phyloP scores from a whole-genome alignment of 2,797 vertebrate species.

The Mormyrops boulengeri region DNA sequence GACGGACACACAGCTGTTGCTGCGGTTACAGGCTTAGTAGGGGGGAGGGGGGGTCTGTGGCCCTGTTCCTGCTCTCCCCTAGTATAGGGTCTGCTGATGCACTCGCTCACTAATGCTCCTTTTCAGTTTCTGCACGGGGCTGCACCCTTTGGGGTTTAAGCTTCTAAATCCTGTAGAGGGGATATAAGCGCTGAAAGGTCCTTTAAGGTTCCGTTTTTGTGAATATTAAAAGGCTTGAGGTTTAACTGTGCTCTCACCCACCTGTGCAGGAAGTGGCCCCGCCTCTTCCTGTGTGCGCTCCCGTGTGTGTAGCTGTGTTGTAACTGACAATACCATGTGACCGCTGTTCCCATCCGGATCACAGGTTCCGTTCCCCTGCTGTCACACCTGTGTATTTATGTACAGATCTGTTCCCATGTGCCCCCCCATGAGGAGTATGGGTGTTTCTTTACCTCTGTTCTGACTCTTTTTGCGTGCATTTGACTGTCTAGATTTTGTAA shows the following conservation, averaged over 20 bases:
- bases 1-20: background rate
- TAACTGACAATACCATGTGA: background rate
- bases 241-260: background rate
- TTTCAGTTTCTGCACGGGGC: background rate
- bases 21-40: background rate
- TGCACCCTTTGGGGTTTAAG: too few species aligned
- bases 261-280: background rate
- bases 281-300: background rate
- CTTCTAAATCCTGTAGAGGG: background rate
- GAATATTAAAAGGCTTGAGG: background rate
- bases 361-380: background rate
- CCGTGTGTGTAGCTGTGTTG: background rate
- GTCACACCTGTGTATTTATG: background rate
- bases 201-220: background rate
- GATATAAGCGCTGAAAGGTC: background rate
- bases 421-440: too few species aligned
- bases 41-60: background rate
- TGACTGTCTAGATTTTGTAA: background rate
- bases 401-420: background rate
- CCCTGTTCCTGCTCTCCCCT: background rate
- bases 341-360: background rate
- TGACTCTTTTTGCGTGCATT: background rate
- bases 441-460: background rate
- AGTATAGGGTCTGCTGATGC: background rate
- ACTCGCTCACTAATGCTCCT: background rate